These are phyloP conservation scores for Dendrocincla tyrannina DNA, from an alignment of 2,797 vertebrate species.

Conservation along the genomic window DNA sequence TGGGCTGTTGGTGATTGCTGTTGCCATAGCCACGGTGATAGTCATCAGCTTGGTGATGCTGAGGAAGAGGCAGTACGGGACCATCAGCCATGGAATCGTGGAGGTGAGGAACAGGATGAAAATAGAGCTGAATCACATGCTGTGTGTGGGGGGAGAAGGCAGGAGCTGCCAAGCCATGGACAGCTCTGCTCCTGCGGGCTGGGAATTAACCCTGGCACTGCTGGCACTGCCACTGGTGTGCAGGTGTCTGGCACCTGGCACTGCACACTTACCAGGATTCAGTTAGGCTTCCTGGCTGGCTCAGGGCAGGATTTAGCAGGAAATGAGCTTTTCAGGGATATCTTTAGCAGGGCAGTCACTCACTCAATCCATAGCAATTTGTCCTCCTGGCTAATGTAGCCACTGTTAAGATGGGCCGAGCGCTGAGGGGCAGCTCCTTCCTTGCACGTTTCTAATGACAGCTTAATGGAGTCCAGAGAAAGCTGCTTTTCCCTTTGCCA, in stretches of 20 bases:
- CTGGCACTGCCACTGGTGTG: background rate
- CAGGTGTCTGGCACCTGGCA: background rate
- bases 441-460: background rate
- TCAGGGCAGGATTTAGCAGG: conserved; percentile 10
- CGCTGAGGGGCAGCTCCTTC: background rate
- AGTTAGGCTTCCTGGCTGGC: background rate
- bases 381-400: background rate
- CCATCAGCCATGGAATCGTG: conserved; percentile 97
- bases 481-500: background rate
- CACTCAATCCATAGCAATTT: background rate
- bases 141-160: background rate
- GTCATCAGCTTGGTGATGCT: conserved; percentile 96
- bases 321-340: background rate
- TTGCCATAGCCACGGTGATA: conserved; percentile 94
- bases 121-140: background rate
- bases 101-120: conserved; percentile 83
- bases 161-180: background rate
- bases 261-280: background rate
- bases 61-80: conserved; percentile 95
- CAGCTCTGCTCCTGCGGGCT: background rate
- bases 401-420: background rate
- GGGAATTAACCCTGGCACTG: background rate
- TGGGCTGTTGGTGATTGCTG: conserved; percentile 91
- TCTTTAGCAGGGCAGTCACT: background rate
- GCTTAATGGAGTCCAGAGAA: background rate